Base-by-base conservation (phyloP, 2,888 invertebrate genomes). In the Conistra vaccinii region DNA sequence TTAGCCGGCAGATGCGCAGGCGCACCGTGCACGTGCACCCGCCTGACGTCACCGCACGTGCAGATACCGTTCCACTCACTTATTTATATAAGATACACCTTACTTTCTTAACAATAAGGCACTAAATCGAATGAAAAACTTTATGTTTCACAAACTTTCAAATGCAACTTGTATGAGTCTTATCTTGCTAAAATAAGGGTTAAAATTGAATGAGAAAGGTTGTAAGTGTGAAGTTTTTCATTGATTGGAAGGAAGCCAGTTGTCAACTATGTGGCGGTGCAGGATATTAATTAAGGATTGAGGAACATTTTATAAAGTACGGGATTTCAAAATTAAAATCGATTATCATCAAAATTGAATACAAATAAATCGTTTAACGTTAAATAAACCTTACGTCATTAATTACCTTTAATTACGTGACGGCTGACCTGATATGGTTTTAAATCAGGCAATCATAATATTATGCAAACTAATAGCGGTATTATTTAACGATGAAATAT, bases 21-120 rank as follows among this genome's bases (percentile, higher is more conserved):
- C 87, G 88, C 87, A 86, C 68, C 82, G 69, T 85, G 88, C 92
- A 92, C 92, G 93, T 93, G 93, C 89, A 91, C 78, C 76, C 76
- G 85, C 26, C 66, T 70, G 75, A 82, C 85, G 77, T 87, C 86
- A 84, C 80, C 83, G 87, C 92, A 92, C 90, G 90, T 92, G 89
- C 78, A 86, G 73, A 78, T 77, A 75, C 75, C 62, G 67, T 77
- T 58, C 63, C 29, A 69, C 55, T 57, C 57, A 55, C 10, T 53
- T 67, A 61, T 29, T 5, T n/a, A 55, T 3, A 51, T 2, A n/a
- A 70, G 29, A 66, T 71, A 42, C n/a, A 66, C 77, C 70, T 69
- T 79, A 75, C 3, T 0, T 0, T 1, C 2, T 14, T 2, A 20
- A 10, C 1, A 48, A 66, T 72, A 83, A 69, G 68, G 4, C 10